Conservation (phyloP, 2,797 vertebrate genomes). For the Lerista edwardsae region DNA sequence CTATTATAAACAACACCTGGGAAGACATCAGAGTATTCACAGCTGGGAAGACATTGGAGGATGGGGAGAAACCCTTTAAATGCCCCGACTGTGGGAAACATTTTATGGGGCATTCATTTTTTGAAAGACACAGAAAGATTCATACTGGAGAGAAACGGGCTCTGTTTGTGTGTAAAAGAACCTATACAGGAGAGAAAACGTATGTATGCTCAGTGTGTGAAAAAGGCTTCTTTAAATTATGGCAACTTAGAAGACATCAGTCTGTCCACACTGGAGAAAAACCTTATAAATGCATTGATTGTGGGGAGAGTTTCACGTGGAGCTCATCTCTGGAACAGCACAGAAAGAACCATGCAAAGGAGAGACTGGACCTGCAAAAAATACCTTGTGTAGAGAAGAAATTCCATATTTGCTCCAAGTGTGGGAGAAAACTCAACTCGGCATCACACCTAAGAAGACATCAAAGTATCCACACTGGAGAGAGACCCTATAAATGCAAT, state of each 20-base stretch:
- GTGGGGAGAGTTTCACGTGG: constrained; percentile 68
- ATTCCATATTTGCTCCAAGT: not conserved
- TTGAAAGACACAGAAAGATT: not conserved
- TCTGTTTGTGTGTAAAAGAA: too few relatives aligned
- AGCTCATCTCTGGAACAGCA: constrained; percentile 68
- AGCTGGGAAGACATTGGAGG: too few relatives aligned
- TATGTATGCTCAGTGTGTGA: not conserved
- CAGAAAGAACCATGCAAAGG: constrained; percentile 63
- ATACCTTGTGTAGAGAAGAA: not conserved
- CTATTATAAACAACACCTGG: too few relatives aligned
- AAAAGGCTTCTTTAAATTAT: not conserved
- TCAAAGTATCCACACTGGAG: too few relatives aligned
- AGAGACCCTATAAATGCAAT: constrained; percentile 17
- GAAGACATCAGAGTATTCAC: too few relatives aligned
- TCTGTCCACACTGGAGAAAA: not conserved
- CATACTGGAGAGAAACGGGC: not conserved
- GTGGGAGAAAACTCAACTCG: not conserved
- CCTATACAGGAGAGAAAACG: too few relatives aligned
- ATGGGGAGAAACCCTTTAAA: too few relatives aligned
- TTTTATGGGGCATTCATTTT: not conserved
- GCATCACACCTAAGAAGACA: not conserved
- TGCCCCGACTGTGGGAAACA: not conserved
- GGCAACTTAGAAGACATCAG: not conserved
- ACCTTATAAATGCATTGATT: constrained; percentile 59
- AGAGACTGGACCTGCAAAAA: constrained; percentile 24